Evolutionary conservation across 1,140 invertebrate species (phyloP).

Genomic region (Myzus persicae): DNA sequence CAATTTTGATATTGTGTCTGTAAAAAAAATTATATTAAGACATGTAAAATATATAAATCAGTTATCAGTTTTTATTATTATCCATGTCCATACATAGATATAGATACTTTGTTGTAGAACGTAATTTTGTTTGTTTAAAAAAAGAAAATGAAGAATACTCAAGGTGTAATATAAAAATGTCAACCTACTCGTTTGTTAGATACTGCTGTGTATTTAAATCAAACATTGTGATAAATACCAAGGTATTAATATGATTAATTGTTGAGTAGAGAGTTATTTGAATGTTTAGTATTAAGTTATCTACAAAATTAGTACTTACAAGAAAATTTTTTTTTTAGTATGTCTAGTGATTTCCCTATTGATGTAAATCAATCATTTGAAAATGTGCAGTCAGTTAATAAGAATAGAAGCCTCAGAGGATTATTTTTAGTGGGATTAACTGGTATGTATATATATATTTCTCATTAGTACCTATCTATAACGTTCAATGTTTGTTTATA

Average conservation of each 20-base stretch:
- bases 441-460: conserved; percentile 20
- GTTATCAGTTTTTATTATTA: not conserved
- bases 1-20: too few relatives aligned
- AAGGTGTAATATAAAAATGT: too few relatives aligned
- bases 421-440: conserved; percentile 44
- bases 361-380: not conserved
- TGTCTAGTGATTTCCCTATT: conserved; percentile 18
- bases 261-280: not conserved
- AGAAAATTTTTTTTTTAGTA: not conserved
- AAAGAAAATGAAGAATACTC: too few relatives aligned
- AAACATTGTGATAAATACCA: not conserved
- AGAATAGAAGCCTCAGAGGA: conserved; percentile 9
- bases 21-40: not conserved
- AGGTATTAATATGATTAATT: not conserved
- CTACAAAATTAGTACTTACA: not conserved
- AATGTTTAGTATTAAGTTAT: not conserved
- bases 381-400: not conserved
- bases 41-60: not conserved
- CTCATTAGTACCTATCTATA: not conserved
- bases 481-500: not conserved
- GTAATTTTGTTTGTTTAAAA: too few relatives aligned
- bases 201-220: not conserved
- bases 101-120: too few relatives aligned
- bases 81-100: not conserved
- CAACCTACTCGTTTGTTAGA: not conserved